Evolutionary conservation across 2,888 invertebrate genomes (phyloP).

Genomic region (Ophion obscuratus): DNA sequence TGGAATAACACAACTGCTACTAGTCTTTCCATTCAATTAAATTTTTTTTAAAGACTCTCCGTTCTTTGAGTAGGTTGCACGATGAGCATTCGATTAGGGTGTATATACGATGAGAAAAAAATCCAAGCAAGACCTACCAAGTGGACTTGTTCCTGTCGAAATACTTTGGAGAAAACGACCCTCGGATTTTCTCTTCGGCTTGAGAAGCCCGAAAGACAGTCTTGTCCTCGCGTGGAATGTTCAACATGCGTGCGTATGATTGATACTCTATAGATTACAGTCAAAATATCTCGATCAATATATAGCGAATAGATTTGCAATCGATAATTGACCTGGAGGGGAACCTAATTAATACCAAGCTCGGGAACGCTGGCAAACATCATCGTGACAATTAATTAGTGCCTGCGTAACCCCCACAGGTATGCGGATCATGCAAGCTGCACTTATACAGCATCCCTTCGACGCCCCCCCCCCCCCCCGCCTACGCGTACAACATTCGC

Average conservation of each 20-base stretch:
- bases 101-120: too few relatives aligned
- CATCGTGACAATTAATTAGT: constrained; percentile 61
- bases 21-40: too few relatives aligned
- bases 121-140: too few relatives aligned
- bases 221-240: neutral
- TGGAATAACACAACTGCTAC: too few relatives aligned
- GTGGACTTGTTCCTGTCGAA: too few relatives aligned
- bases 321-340: constrained; percentile 53
- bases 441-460: constrained; percentile 45
- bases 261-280: neutral
- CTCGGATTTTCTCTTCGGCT: too few relatives aligned
- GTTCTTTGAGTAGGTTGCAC: too few relatives aligned
- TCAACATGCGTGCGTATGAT: neutral
- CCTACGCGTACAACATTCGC: neutral
- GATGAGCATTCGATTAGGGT: too few relatives aligned
- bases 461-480: neutral
- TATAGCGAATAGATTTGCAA: constrained; percentile 34
- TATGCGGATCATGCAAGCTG: constrained; percentile 53
- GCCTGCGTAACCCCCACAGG: constrained; percentile 51
- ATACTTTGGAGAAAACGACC: too few relatives aligned
- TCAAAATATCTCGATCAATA: neutral
- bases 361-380: constrained; percentile 45
- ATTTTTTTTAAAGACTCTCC: too few relatives aligned
- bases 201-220: too few relatives aligned
- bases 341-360: constrained; percentile 53